Conservation (phyloP, 1,140 invertebrate species). For the Helicoverpa armigera region DNA sequence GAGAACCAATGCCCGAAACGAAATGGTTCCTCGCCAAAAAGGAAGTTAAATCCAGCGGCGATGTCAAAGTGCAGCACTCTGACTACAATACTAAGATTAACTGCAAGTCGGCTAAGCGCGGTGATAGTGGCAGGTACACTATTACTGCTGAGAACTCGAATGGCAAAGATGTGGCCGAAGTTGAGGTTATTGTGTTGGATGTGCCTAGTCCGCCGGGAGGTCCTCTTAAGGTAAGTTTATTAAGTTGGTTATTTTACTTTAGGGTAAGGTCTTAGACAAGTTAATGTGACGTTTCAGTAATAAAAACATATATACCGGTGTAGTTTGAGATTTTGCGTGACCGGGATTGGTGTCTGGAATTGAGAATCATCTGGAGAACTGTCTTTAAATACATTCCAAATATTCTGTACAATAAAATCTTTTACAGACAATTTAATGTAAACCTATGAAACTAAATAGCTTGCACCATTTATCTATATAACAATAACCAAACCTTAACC, state of each 20-base stretch:
- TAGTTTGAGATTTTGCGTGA: too few species aligned
- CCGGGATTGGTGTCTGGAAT: too few species aligned
- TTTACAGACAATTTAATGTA: too few species aligned
- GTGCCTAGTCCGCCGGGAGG: conserved; percentile 96
- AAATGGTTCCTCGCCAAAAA: conserved; percentile 93
- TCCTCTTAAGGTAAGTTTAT: conserved; percentile 90
- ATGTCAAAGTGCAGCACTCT: conserved; percentile 91
- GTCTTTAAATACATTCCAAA: too few species aligned
- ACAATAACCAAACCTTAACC: too few species aligned
- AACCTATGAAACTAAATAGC: too few species aligned
- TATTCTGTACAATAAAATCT: too few species aligned
- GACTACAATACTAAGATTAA: conserved; percentile 97
- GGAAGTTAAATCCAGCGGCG: conserved; percentile 91
- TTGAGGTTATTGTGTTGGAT: conserved; percentile 97
- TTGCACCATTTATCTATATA: too few species aligned
- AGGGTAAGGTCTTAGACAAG: too few species aligned
- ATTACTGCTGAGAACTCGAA: conserved; percentile 97
- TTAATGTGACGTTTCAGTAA: too few species aligned
- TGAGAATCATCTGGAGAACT: too few species aligned
- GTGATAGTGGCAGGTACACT: conserved; percentile 96
- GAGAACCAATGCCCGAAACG: conserved; percentile 96
- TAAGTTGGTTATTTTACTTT: conserved; percentile 81
- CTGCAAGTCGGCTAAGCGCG: conserved; percentile 94
- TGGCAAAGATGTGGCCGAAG: conserved; percentile 96
- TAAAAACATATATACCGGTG: too few species aligned